Conservation (phyloP, 2,888 invertebrate genomes). For the Cephus pulcher region DNA sequence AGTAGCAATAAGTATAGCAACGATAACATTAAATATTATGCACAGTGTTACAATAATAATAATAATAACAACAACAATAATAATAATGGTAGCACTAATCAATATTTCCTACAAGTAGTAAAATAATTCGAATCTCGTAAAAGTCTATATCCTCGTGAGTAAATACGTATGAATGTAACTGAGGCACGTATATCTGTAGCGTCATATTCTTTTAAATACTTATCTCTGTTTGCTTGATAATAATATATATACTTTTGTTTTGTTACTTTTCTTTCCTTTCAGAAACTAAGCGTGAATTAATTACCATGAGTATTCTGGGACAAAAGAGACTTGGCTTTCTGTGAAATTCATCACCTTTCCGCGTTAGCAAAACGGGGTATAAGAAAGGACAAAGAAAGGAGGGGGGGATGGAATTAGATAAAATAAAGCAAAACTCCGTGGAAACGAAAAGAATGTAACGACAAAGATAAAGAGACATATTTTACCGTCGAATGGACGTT, state of each 20-base stretch:
- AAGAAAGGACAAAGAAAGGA: not conserved
- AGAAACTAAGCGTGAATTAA: not conserved
- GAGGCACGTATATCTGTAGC: not conserved
- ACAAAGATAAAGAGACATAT: not conserved
- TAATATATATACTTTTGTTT: not conserved
- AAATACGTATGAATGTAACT: not conserved
- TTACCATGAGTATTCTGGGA: not conserved
- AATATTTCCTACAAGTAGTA: constrained; percentile 10
- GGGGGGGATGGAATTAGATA: constrained; percentile 13
- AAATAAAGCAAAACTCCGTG: not conserved
- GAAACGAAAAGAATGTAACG: not conserved
- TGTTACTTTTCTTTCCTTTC: not conserved
- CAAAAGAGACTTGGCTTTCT: not conserved
- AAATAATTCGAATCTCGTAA: not conserved
- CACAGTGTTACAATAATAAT: not conserved
- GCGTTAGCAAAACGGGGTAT: not conserved
- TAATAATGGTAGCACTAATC: constrained; percentile 1
- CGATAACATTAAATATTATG: not conserved
- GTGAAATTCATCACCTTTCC: not conserved
- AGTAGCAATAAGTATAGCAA: not conserved
- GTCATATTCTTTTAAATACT: not conserved
- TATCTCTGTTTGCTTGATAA: not conserved
- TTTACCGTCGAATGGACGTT: not conserved
- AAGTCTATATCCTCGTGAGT: not conserved
- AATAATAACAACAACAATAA: constrained; percentile 3